A percentile compares a stretch with the other conserved stretches of the same genome.
phyloP scores from a whole-genome alignment of 2,888 invertebrate genomes.

The Hyposoter dolosus region DNA sequence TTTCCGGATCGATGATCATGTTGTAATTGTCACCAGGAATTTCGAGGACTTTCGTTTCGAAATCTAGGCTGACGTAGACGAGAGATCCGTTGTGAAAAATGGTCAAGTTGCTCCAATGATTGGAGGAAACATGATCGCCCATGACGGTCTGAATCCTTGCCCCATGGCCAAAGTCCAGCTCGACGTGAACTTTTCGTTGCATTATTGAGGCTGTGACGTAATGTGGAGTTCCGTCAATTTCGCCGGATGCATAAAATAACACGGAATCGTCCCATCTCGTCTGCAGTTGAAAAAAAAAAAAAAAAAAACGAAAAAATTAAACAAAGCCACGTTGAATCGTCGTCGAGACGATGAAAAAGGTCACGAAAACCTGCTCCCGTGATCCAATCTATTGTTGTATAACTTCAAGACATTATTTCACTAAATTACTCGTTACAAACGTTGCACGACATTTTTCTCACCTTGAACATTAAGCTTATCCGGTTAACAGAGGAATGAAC shows the following conservation, averaged over 20 bases:
- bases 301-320: constrained; percentile 62
- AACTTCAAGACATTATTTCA: constrained; percentile 11
- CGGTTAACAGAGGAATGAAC: constrained; percentile 95
- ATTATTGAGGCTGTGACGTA: constrained; percentile 95
- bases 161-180: constrained; percentile 94
- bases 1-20: constrained; percentile 96
- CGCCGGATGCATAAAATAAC: constrained; percentile 96
- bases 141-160: constrained; percentile 90
- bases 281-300: constrained; percentile 84
- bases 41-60: constrained; percentile 89
- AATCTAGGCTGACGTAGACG: constrained; percentile 91
- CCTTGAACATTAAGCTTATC: constrained; percentile 95
- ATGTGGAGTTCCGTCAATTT: constrained; percentile 94
- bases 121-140: constrained; percentile 90
- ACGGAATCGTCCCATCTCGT: constrained; percentile 96
- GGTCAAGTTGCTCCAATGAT: constrained; percentile 96
- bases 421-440: constrained; percentile 16
- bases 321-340: neutral
- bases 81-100: constrained; percentile 92
- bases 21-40: constrained; percentile 90
- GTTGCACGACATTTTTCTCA: constrained; percentile 80
- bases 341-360: constrained; percentile 57
- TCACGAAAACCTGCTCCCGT: constrained; percentile 48
- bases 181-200: constrained; percentile 93
- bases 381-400: constrained; percentile 38